phyloP scores from a whole-genome alignment of 1,140 invertebrate genomes.

The Drosophila virilis region DNA sequence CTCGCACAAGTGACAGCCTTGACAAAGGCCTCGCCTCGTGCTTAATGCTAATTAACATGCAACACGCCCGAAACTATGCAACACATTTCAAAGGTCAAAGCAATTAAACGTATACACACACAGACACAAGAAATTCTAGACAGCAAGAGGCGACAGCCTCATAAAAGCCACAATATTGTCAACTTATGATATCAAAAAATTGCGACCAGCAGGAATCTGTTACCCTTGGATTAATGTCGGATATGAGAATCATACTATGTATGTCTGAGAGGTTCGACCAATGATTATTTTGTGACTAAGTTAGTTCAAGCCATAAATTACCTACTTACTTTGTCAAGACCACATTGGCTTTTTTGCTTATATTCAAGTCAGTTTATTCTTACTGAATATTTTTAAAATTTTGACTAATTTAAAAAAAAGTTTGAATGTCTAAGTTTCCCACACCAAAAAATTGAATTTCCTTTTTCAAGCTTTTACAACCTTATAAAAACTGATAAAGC shows the following conservation, averaged over 20 bases:
- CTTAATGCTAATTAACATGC: constrained; percentile 82
- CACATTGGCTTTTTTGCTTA: too few species aligned
- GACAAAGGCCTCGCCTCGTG: constrained; percentile 42
- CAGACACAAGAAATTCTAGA: constrained; percentile 21
- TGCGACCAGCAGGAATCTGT: neutral
- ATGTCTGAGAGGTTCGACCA: neutral
- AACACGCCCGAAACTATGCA: constrained; percentile 68
- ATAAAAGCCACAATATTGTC: constrained; percentile 68
- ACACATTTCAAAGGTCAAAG: constrained; percentile 68
- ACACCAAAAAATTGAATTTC: too few species aligned
- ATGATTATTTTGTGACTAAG: neutral
- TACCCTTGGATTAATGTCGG: constrained; percentile 1
- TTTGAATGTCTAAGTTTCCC: too few species aligned
- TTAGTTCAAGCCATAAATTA: too few species aligned
- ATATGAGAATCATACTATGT: neutral
- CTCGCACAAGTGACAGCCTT: constrained; percentile 34
- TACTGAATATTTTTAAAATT: too few species aligned
- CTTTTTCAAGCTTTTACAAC: too few species aligned
- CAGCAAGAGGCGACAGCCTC: constrained; percentile 39
- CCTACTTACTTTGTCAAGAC: too few species aligned
- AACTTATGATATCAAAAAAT: constrained; percentile 50
- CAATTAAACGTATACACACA: constrained; percentile 67
- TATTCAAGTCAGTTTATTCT: too few species aligned
- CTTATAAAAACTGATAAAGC: too few species aligned
- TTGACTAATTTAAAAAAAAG: too few species aligned